Conservation (phyloP, 2,113 vertebrate genomes). For the Porphyrio hochstetteri region DNA sequence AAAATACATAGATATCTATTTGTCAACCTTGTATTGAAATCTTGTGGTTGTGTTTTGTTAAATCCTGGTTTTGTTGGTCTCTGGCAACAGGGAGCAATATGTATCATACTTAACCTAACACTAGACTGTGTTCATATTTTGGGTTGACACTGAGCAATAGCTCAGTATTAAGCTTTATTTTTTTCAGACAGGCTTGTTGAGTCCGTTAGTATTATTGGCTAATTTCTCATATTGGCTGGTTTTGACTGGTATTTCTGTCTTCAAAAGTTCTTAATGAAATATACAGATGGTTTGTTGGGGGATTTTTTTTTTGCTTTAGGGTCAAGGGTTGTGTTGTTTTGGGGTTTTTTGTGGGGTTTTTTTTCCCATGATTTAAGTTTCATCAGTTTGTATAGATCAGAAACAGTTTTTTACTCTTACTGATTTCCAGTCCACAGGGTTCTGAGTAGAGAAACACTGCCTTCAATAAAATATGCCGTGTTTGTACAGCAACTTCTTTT, state of each 20-base stretch:
- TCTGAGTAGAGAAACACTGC: not conserved
- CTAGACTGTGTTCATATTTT: not conserved
- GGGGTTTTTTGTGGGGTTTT: not conserved
- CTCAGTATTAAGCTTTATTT: not conserved
- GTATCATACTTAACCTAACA: not conserved
- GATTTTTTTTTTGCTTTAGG: not conserved
- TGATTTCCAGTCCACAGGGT: not conserved
- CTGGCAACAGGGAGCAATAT: not conserved
- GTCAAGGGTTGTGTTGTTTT: not conserved
- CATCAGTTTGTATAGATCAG: not conserved
- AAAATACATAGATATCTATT: not conserved
- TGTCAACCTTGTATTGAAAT: not conserved
- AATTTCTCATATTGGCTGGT: not conserved
- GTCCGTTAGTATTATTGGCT: not conserved
- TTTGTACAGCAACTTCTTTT: conserved; percentile 1
- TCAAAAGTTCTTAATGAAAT: not conserved
- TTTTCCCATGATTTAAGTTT: not conserved
- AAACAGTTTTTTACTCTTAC: not conserved
- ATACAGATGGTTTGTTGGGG: not conserved
- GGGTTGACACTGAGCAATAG: not conserved
- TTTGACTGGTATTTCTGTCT: not conserved
- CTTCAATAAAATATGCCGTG: not conserved
- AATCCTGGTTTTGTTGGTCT: not conserved
- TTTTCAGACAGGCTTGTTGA: not conserved
- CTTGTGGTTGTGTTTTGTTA: not conserved